Conservation (phyloP, 2,888 invertebrate genomes). For the Tenthredo mesomela region DNA sequence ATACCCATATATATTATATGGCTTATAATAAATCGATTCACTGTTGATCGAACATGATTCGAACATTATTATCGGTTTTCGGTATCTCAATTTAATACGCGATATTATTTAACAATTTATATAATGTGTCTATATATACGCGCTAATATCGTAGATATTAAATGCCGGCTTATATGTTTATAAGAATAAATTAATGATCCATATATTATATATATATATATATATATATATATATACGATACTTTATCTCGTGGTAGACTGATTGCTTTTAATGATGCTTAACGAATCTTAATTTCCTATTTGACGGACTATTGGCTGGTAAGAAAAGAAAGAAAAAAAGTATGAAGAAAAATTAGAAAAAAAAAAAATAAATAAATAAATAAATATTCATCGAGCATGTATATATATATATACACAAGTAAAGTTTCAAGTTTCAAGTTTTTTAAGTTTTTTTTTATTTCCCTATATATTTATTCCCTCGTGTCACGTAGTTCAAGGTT, state of each 20-base stretch:
- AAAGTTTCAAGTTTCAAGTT: no score
- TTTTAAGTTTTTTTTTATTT: no score
- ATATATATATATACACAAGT: no score
- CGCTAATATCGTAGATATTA: neutral
- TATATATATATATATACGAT: no score
- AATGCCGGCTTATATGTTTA: neutral
- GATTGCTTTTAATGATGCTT: neutral
- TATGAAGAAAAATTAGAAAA: neutral
- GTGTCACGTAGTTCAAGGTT: constrained; percentile 40
- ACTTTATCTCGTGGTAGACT: neutral
- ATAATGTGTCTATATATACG: neutral
- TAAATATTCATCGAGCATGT: neutral
- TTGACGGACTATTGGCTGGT: neutral
- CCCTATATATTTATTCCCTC: neutral
- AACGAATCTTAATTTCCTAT: constrained; percentile 3
- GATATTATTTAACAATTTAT: neutral
- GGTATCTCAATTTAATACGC: neutral
- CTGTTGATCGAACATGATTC: neutral
- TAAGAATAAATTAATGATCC: neutral
- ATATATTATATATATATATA: no score
- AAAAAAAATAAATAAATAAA: neutral
- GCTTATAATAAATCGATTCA: neutral
- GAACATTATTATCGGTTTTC: neutral
- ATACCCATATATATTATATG: neutral
- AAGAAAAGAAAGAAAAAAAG: neutral